Conservation (phyloP, 2,888 invertebrate species). For the Tanypteryx hageni region DNA sequence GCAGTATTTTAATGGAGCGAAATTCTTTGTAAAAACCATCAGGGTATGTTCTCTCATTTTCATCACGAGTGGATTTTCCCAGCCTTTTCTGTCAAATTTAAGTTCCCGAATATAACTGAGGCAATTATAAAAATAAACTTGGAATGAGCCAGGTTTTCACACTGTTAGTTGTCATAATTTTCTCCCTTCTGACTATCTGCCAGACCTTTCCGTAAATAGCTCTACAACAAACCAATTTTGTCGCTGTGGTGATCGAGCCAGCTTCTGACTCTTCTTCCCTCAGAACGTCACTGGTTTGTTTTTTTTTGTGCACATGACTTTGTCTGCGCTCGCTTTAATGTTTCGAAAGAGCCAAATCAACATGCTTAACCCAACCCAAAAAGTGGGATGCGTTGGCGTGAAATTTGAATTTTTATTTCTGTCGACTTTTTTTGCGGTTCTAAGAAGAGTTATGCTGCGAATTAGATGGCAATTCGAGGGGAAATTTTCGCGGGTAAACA, state of each 20-base stretch:
- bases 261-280: not conserved
- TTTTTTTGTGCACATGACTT: slow-evolving; percentile 15
- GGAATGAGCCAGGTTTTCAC: slow-evolving; percentile 58
- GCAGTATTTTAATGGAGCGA: too few relatives aligned
- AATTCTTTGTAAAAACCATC: too few relatives aligned
- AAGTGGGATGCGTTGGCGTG: too few relatives aligned
- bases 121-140: slow-evolving; percentile 58
- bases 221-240: slow-evolving; percentile 50
- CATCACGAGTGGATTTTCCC: not conserved
- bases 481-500: too few relatives aligned
- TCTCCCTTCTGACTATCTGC: slow-evolving; percentile 51
- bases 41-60: not conserved
- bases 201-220: slow-evolving; percentile 50
- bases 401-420: too few relatives aligned
- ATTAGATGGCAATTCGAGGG: too few relatives aligned
- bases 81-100: slow-evolving; percentile 17
- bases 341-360: not conserved
- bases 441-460: too few relatives aligned
- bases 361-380: not conserved
- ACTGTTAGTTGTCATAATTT: slow-evolving; percentile 59
- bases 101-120: slow-evolving; percentile 15
- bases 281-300: not conserved
- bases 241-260: slow-evolving; percentile 4
- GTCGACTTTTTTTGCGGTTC: too few relatives aligned
- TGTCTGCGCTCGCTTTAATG: not conserved